These are phyloP conservation scores for Pogonocherus hispidulus DNA, from an alignment of 2,888 invertebrate species.

Conservation along the genomic window DNA sequence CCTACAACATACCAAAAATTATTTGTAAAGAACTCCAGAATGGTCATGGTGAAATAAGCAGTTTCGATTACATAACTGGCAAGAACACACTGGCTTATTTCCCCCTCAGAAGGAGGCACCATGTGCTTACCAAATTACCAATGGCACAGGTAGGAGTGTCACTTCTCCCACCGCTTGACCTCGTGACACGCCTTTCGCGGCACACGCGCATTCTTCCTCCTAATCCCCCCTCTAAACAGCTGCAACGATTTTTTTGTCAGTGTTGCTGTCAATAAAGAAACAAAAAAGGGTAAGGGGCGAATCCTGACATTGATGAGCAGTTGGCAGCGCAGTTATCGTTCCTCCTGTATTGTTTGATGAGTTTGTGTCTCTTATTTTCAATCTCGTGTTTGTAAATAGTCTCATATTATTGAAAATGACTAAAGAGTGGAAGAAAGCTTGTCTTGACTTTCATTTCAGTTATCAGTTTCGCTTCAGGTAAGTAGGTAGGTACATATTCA, in stretches of 20 bases:
- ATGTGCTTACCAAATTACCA: conserved; percentile 34
- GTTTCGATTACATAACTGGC: conserved; percentile 1
- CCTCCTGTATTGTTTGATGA: conserved; percentile 32
- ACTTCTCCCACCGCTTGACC: conserved; percentile 26
- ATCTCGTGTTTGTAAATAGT: conserved; percentile 19
- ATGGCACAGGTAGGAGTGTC: conserved; percentile 46
- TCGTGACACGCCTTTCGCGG: conserved; percentile 47
- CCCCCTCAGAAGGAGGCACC: conserved; percentile 37
- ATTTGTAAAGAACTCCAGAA: too few relatives aligned
- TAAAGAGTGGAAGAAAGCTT: conserved; percentile 11
- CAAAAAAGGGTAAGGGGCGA: conserved; percentile 49
- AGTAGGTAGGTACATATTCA: too few relatives aligned
- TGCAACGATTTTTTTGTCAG: conserved; percentile 65
- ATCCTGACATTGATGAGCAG: conserved; percentile 55
- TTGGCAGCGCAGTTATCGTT: conserved; percentile 43
- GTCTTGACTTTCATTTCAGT: too few relatives aligned
- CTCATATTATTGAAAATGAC: not conserved
- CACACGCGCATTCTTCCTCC: conserved; percentile 52
- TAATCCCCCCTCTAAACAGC: conserved; percentile 59
- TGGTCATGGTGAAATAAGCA: not conserved
- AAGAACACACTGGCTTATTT: not conserved
- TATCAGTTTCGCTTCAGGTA: too few relatives aligned
- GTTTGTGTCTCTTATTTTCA: conserved; percentile 42
- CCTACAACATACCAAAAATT: too few relatives aligned
- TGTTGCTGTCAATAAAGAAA: conserved; percentile 61